Evolutionary conservation across 2,888 invertebrate genomes (phyloP).

Genomic region (Onchidella celtica): DNA sequence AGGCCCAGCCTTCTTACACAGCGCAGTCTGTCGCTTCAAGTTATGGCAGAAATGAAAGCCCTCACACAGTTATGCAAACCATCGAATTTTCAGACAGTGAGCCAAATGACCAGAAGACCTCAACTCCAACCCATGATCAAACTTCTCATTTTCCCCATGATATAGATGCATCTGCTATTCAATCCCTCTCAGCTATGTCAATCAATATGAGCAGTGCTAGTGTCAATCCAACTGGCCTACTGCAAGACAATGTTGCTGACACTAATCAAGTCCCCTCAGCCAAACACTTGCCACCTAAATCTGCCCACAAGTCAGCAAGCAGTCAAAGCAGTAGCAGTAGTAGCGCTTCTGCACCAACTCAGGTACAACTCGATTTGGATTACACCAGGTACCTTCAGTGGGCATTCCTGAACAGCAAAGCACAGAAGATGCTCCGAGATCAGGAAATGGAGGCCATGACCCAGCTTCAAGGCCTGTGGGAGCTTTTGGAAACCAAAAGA

Average conservation of each 20-base stretch:
- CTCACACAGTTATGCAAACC: background rate
- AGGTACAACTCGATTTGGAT: conserved; percentile 63
- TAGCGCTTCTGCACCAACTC: conserved; percentile 38
- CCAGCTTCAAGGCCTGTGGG: conserved; percentile 68
- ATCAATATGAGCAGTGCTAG: background rate
- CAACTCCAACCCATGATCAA: conserved; percentile 68
- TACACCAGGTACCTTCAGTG: conserved; percentile 71
- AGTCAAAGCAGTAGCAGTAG: conserved; percentile 52
- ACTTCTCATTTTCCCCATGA: conserved; percentile 49
- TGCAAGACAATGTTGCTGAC: background rate
- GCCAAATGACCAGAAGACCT: conserved; percentile 62
- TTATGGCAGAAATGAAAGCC: conserved; percentile 18
- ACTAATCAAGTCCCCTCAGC: too few species aligned
- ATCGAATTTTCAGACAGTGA: background rate
- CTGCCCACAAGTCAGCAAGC: background rate
- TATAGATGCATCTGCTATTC: conserved; percentile 71
- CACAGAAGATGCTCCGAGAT: conserved; percentile 62
- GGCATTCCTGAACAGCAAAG: conserved; percentile 64
- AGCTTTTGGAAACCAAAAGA: conserved; percentile 62
- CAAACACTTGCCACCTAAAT: background rate
- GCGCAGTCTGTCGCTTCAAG: conserved; percentile 57
- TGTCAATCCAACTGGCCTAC: background rate
- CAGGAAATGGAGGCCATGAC: conserved; percentile 73
- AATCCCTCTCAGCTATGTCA: conserved; percentile 61
- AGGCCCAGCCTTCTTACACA: conserved; percentile 16